Evolutionary conservation across 2,113 vertebrate genomes (phyloP).

Genomic region (Prochilodus magdalenae): DNA sequence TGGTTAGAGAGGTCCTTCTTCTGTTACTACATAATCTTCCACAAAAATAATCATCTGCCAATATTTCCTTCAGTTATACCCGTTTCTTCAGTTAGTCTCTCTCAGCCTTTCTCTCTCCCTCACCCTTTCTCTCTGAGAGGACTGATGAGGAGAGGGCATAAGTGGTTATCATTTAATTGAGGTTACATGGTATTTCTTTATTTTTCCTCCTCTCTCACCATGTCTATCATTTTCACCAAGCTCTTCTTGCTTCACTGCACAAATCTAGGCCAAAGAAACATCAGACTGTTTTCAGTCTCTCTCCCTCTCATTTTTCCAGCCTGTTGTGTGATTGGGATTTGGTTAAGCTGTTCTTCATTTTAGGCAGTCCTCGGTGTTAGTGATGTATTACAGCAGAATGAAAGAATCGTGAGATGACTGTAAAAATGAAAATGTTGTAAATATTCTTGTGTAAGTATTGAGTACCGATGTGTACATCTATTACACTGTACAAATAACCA

Average conservation of each 20-base stretch:
- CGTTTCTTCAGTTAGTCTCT: constrained; percentile 18
- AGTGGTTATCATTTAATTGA: constrained; percentile 58
- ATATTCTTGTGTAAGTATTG: no score
- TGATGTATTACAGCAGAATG: neutral
- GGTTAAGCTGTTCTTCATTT: constrained; percentile 3
- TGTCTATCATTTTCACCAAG: constrained; percentile 22
- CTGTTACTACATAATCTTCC: constrained; percentile 22
- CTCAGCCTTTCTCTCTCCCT: neutral
- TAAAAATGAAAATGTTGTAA: neutral
- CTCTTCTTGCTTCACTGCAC: constrained; percentile 36
- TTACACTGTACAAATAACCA: neutral
- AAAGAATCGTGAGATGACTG: neutral
- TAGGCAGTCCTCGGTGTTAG: neutral
- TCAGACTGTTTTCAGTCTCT: neutral
- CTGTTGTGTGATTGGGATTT: constrained; percentile 1
- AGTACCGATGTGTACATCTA: neutral
- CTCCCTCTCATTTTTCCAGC: neutral
- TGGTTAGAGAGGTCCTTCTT: neutral
- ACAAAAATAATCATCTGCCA: constrained; percentile 29
- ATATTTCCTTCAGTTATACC: constrained; percentile 27
- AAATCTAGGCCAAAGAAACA: constrained; percentile 25
- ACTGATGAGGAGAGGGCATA: constrained; percentile 30
- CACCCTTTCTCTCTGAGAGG: constrained; percentile 20
- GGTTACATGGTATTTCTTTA: constrained; percentile 31
- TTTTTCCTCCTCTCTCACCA: constrained; percentile 36